Percentiles rank a stretch among this genome's conserved stretches.
Evolutionary conservation across 2,888 invertebrate species (phyloP).

Genomic region (Cinara cedri): DNA sequence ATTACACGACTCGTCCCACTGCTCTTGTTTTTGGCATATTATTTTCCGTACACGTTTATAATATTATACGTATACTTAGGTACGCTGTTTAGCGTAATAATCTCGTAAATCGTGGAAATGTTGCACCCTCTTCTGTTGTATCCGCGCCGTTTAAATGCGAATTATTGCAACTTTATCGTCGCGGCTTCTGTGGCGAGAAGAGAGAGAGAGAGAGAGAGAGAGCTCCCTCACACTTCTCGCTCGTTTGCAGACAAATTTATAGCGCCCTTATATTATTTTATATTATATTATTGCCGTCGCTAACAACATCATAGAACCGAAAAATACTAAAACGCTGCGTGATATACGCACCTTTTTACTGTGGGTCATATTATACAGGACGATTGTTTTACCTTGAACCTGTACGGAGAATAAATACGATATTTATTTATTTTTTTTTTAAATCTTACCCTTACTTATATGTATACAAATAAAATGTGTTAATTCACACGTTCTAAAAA

Average conservation of each 20-base stretch:
- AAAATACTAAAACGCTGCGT: neutral
- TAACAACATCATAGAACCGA: neutral
- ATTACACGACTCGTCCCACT: neutral
- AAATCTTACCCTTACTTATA: no score
- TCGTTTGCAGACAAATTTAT: constrained; percentile 24
- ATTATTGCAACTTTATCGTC: constrained; percentile 47
- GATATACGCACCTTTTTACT: no score
- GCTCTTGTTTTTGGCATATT: constrained; percentile 16
- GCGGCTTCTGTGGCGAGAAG: no score
- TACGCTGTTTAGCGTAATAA: constrained; percentile 25
- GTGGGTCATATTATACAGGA: no score
- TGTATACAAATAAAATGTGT: no score
- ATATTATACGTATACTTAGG: no score
- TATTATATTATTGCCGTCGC: neutral
- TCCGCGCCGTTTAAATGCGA: constrained; percentile 6
- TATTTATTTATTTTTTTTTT: no score
- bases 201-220: no score
- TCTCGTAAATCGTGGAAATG: constrained; percentile 30
- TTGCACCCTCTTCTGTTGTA: neutral
- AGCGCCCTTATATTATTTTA: no score
- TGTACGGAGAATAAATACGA: no score
- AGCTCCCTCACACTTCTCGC: neutral
- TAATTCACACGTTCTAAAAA: no score
- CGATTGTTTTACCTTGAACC: no score
- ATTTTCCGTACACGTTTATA: neutral